phyloP scores from a whole-genome alignment of 2,797 vertebrate genomes.

The Distichodus sexfasciatus region DNA sequence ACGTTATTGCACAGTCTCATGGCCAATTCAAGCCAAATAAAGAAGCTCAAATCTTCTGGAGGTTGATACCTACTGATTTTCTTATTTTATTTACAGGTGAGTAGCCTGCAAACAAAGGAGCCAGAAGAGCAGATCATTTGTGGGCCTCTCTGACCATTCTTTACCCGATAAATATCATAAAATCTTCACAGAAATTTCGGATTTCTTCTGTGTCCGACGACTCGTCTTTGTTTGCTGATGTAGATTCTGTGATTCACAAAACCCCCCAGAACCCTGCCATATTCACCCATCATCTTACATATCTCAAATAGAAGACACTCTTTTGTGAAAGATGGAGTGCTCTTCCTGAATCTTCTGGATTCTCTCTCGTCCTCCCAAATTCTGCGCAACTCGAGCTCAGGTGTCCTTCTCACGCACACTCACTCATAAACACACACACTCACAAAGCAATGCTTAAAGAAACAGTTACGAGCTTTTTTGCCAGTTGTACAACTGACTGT shows the following conservation, averaged over 20 bases:
- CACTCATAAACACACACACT: slow-evolving; percentile 4
- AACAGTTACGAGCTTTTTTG: slow-evolving; percentile 83
- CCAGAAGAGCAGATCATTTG: neutral
- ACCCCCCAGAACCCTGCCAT: neutral
- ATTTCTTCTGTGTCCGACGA: neutral
- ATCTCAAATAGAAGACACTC: too few relatives aligned
- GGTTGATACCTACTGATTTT: neutral
- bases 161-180: too few relatives aligned
- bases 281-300: too few relatives aligned
- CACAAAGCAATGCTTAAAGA: slow-evolving; percentile 51
- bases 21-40: too few relatives aligned
- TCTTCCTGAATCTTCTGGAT: neutral
- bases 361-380: slow-evolving; percentile 10
- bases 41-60: too few relatives aligned
- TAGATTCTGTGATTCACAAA: too few relatives aligned
- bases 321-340: too few relatives aligned
- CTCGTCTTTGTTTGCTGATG: neutral
- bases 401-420: slow-evolving; percentile 14
- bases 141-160: slow-evolving; percentile 5
- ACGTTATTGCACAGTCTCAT: too few relatives aligned
- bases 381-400: slow-evolving; percentile 20
- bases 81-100: slow-evolving; percentile 10
- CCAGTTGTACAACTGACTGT: slow-evolving; percentile 65
- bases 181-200: neutral
- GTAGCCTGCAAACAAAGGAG: slow-evolving; percentile 1